Evolutionary conservation across 2,113 vertebrate genomes (phyloP).

Genomic region (Saimiri boliviensis): DNA sequence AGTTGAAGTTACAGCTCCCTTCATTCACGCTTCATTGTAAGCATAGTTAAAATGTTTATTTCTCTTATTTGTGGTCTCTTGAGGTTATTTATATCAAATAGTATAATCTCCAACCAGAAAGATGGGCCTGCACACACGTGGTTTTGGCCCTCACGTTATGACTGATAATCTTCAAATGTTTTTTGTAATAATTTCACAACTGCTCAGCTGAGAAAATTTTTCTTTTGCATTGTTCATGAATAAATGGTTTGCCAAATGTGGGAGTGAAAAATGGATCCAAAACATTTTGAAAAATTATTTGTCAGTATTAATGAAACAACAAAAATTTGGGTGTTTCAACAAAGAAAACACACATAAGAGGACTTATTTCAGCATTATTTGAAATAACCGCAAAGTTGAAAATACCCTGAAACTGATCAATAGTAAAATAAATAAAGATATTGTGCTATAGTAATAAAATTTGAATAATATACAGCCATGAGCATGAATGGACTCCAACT

Average conservation of each 20-base stretch:
- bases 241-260: not conserved
- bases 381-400: not conserved
- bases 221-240: not conserved
- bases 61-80: not conserved
- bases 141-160: not conserved
- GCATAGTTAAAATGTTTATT: constrained; percentile 23
- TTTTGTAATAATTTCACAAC: not conserved
- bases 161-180: not conserved
- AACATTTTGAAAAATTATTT: not conserved
- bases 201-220: constrained; percentile 13
- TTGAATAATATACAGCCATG: not conserved
- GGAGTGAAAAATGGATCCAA: constrained; percentile 21
- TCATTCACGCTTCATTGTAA: not conserved
- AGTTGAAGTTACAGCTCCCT: not conserved
- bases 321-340: not conserved
- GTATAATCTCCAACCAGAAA: not conserved
- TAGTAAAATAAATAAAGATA: not conserved
- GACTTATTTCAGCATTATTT: not conserved
- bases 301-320: not conserved
- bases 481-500: not conserved
- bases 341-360: not conserved
- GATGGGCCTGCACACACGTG: not conserved
- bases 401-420: not conserved
- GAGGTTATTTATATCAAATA: not conserved
- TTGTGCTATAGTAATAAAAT: not conserved